These are phyloP conservation scores for Embiotoca jacksoni DNA, from an alignment of 2,113 vertebrate species.

Conservation along the genomic window DNA sequence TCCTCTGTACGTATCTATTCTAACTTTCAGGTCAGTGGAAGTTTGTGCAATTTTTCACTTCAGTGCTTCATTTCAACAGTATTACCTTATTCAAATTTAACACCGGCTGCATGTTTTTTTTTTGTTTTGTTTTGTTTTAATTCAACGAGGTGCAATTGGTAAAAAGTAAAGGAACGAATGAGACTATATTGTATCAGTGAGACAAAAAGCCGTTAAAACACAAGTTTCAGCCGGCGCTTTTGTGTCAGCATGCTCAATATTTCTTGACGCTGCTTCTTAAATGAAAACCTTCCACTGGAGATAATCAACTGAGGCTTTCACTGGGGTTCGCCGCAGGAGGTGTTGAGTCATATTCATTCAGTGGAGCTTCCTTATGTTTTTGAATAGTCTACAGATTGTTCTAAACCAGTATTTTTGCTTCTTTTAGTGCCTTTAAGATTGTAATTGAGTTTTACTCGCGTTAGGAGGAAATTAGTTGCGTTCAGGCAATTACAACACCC, in stretches of 20 bases:
- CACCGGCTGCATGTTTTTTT: background rate
- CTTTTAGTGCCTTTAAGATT: conserved; percentile 3
- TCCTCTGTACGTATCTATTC: background rate
- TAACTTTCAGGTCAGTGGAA: background rate
- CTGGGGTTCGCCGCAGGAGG: conserved; percentile 10
- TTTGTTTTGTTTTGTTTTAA: background rate
- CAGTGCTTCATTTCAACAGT: conserved; percentile 2
- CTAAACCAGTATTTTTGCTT: conserved; percentile 25
- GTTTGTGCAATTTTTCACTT: conserved; percentile 32
- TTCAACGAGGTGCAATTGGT: background rate
- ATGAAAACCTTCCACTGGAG: conserved; percentile 29
- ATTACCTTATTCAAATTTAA: conserved; percentile 22
- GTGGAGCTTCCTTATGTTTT: conserved; percentile 26
- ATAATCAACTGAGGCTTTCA: conserved; percentile 46
- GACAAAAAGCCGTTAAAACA: conserved; percentile 16
- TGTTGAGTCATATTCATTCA: conserved; percentile 19
- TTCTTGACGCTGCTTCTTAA: conserved; percentile 48
- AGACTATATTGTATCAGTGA: background rate
- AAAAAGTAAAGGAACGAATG: background rate
- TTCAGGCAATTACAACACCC: conserved; percentile 45
- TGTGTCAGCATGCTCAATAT: conserved; percentile 1
- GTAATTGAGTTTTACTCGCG: conserved; percentile 21
- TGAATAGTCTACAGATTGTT: conserved; percentile 21
- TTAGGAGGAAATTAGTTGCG: conserved; percentile 26
- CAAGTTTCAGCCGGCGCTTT: conserved; percentile 7